Evolutionary conservation across 2,797 vertebrate species (phyloP).

Genomic region (Oreortyx pictus): DNA sequence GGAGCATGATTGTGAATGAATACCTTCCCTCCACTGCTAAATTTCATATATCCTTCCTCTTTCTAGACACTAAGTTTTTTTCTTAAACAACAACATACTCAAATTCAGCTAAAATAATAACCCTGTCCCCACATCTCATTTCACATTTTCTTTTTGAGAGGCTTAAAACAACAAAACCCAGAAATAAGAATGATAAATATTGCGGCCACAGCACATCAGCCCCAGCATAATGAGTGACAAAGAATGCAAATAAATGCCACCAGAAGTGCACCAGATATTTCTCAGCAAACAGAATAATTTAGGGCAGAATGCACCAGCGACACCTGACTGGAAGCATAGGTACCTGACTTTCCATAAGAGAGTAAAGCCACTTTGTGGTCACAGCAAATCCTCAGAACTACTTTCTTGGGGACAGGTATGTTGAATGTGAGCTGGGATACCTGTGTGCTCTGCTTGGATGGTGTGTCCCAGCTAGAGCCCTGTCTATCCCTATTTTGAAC

Average conservation of each 20-base stretch:
- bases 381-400: not conserved
- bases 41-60: not conserved
- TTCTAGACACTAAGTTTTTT: not conserved
- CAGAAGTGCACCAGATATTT: not conserved
- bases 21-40: not conserved
- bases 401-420: not conserved
- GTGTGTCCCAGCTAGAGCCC: not conserved
- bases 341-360: fast-evolving
- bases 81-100: not conserved
- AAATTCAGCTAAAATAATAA: not conserved
- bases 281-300: not conserved
- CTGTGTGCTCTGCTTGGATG: not conserved
- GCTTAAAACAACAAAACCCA: not conserved
- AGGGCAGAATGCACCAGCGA: fast-evolving
- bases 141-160: not conserved
- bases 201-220: not conserved
- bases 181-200: not conserved
- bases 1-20: not conserved
- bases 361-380: not conserved
- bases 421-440: fast-evolving
- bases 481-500: not conserved
- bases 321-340: not conserved
- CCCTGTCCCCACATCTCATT: not conserved
- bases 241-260: not conserved
- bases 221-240: fast-evolving